Percentiles rank a stretch among this genome's conserved stretches.
Evolutionary conservation across 1,140 invertebrate genomes (phyloP).

Genomic region (Lysiphlebus fabarum): DNA sequence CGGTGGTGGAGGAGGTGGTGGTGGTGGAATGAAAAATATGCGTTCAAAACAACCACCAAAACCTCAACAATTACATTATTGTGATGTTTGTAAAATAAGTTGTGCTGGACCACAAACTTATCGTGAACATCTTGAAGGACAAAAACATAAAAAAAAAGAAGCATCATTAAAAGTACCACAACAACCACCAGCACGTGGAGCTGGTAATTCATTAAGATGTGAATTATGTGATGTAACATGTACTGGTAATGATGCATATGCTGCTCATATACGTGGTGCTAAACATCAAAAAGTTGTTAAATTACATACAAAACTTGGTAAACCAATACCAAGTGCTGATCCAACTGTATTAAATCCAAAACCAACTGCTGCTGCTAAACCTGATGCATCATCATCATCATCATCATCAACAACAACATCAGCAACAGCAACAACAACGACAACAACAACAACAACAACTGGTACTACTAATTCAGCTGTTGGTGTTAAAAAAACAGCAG

Average conservation of each 20-base stretch:
- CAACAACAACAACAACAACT: conserved; percentile 63
- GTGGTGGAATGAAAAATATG: conserved; percentile 60
- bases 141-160: conserved; percentile 99
- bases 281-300: conserved; percentile 98
- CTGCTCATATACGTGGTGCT: conserved; percentile 93
- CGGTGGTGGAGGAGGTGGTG: conserved; percentile 57
- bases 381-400: conserved; percentile 51
- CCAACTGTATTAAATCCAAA: conserved; percentile 73
- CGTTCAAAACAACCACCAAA: conserved; percentile 79
- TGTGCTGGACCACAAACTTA: conserved; percentile 95
- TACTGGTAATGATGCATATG: conserved; percentile 95
- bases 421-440: conserved; percentile 91
- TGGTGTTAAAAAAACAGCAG: conserved; percentile 53
- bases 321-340: conserved; percentile 93
- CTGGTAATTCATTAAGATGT: conserved; percentile 74
- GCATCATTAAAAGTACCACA: conserved; percentile 76
- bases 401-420: conserved; percentile 70
- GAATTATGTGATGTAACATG: conserved; percentile 97
- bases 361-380: conserved; percentile 43
- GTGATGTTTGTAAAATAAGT: conserved; percentile 96
- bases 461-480: conserved; percentile 42
- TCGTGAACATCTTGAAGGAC: conserved; percentile 94
- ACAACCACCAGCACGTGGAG: conserved; percentile 54
- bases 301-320: conserved; percentile 93
- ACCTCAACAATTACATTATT: conserved; percentile 89